A percentile compares a stretch with the other conserved stretches of the same genome.
These are phyloP conservation scores for Gymnodraco acuticeps DNA, from an alignment of 2,797 vertebrate species.

Conservation along the genomic window DNA sequence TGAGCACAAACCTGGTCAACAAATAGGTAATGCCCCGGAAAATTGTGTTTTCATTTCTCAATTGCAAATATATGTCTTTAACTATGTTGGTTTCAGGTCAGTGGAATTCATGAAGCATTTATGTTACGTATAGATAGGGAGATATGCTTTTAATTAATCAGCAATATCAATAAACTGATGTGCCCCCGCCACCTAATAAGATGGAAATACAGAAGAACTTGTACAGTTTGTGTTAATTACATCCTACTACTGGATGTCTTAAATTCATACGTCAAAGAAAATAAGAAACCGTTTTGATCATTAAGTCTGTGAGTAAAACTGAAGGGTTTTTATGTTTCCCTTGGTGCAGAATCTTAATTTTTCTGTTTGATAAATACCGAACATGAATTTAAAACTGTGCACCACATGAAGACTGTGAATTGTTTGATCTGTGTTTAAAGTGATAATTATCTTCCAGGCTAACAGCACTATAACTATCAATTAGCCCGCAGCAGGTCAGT, in stretches of 20 bases:
- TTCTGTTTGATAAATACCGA: background rate
- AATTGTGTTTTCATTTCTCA: too few relatives aligned
- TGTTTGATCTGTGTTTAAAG: background rate
- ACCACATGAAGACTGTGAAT: background rate
- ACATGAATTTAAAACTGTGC: background rate
- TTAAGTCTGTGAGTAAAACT: background rate
- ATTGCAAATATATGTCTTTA: too few relatives aligned
- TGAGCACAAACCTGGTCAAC: too few relatives aligned
- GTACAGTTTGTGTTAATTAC: background rate
- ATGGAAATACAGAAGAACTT: background rate
- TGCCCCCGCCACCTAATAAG: too few relatives aligned
- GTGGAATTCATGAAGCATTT: too few relatives aligned
- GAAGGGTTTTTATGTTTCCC: background rate
- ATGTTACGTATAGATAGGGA: too few relatives aligned
- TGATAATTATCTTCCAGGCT: background rate
- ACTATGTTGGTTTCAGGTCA: too few relatives aligned
- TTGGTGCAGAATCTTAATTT: background rate
- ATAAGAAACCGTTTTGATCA: background rate
- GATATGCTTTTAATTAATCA: too few relatives aligned
- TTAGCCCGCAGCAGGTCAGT: constrained; percentile 1
- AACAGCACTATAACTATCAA: background rate
- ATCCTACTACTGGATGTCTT: background rate
- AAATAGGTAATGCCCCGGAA: too few relatives aligned
- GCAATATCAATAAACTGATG: too few relatives aligned
- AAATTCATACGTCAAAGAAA: background rate